These are phyloP conservation scores for Sigmodon hispidus DNA, from an alignment of 2,113 vertebrate genomes.

Conservation along the genomic window DNA sequence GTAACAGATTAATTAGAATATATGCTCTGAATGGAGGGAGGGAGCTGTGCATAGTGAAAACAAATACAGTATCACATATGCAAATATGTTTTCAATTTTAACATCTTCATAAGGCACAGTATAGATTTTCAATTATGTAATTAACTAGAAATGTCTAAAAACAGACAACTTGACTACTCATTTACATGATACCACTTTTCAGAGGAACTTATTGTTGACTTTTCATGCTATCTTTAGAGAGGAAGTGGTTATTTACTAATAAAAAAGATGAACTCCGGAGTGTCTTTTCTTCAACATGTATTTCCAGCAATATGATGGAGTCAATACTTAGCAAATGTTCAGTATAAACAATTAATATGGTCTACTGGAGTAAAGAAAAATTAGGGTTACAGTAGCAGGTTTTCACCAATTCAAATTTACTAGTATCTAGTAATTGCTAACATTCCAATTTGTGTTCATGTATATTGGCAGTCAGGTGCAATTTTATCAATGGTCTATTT, in stretches of 20 bases:
- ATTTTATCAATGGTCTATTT: not conserved
- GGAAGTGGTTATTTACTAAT: constrained; percentile 67
- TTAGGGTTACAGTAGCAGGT: not conserved
- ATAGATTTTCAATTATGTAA: constrained; percentile 67
- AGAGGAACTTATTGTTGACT: constrained; percentile 68
- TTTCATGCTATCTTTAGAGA: constrained; percentile 65
- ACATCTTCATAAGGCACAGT: constrained; percentile 59
- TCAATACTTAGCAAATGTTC: constrained; percentile 67
- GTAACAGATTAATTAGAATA: constrained; percentile 58
- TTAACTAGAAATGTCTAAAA: constrained; percentile 68
- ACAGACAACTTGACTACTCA: constrained; percentile 58
- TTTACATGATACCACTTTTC: constrained; percentile 61
- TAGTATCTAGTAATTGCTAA: not conserved
- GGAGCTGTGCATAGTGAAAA: constrained; percentile 5
- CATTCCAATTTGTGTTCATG: not conserved
- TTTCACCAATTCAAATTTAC: constrained; percentile 43
- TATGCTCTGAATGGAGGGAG: constrained; percentile 14
- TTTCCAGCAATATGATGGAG: constrained; percentile 61
- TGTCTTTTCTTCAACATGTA: constrained; percentile 51
- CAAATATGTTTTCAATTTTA: constrained; percentile 54
- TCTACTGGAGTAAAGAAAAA: constrained; percentile 48
- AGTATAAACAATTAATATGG: constrained; percentile 57
- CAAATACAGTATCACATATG: constrained; percentile 13
- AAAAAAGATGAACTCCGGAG: constrained; percentile 54
- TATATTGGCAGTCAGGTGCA: not conserved